Percentiles rank a stretch among this genome's conserved stretches.
Conservation (phyloP, 2,888 invertebrate species). For the Agrotis puta region DNA sequence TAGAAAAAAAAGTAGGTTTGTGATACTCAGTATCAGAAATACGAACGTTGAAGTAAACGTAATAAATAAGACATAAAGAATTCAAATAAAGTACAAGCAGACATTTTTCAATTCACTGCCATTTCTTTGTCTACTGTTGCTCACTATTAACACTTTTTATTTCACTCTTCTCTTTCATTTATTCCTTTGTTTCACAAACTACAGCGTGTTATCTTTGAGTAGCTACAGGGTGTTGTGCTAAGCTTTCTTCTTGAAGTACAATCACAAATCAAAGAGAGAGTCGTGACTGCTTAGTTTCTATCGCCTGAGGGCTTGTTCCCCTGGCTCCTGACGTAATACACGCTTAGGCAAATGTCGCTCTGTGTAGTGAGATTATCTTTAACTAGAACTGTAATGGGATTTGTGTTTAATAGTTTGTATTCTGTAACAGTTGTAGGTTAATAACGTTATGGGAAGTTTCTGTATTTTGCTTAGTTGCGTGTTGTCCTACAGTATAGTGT, state of each 20-base stretch:
- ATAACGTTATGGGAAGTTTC: background rate
- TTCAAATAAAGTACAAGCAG: slow-evolving; percentile 9
- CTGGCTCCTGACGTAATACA: slow-evolving; percentile 20
- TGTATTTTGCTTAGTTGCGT: background rate
- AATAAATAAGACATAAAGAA: slow-evolving; percentile 5
- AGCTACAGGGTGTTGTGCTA: slow-evolving; percentile 25
- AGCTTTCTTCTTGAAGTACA: slow-evolving; percentile 41
- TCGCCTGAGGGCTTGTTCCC: slow-evolving; percentile 24
- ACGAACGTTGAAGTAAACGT: background rate
- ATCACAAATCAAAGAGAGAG: slow-evolving; percentile 46
- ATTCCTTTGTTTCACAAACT: slow-evolving; percentile 23
- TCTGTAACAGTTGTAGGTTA: background rate
- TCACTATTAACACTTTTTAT: slow-evolving; percentile 30
- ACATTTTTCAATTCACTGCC: slow-evolving; percentile 7
- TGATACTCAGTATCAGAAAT: no score
- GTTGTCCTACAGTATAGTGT: no score
- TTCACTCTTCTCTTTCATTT: slow-evolving; percentile 15
- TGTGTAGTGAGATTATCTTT: slow-evolving; percentile 22
- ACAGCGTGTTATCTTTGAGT: slow-evolving; percentile 3
- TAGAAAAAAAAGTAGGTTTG: no score
- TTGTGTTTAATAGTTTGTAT: slow-evolving; percentile 15
- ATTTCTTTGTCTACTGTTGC: slow-evolving; percentile 12
- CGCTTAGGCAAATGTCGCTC: slow-evolving; percentile 18
- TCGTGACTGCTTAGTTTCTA: slow-evolving; percentile 21
- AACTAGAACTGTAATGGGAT: slow-evolving; percentile 5